phyloP scores from a whole-genome alignment of 2,888 invertebrate species.

The Papilio elwesi region DNA sequence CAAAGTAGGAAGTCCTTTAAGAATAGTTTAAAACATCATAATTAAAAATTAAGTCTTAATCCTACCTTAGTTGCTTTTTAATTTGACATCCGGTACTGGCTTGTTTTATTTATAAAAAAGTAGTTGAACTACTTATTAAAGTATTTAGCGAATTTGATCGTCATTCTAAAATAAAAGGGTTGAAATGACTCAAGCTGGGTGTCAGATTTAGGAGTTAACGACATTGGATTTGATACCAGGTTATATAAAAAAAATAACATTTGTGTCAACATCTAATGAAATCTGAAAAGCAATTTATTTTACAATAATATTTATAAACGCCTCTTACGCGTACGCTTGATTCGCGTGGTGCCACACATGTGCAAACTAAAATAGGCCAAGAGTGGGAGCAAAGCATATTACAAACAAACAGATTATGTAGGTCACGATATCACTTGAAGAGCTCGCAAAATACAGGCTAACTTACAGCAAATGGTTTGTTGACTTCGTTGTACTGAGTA shows the following conservation, averaged over 20 bases:
- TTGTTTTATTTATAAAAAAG: conserved; percentile 50
- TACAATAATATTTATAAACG: conserved; percentile 15
- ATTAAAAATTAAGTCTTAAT: conserved; percentile 75
- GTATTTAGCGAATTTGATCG: conserved; percentile 46
- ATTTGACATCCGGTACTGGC: conserved; percentile 52
- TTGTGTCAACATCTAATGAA: not conserved
- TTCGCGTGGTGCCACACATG: conserved; percentile 57
- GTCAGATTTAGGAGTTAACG: not conserved
- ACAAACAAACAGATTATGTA: conserved; percentile 60
- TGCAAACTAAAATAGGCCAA: conserved; percentile 73
- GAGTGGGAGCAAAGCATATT: conserved; percentile 70
- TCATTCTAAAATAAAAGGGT: conserved; percentile 13
- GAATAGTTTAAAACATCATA: conserved; percentile 61
- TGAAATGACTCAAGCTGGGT: not conserved
- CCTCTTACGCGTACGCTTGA: conserved; percentile 1
- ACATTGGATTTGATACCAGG: not conserved
- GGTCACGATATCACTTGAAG: conserved; percentile 26
- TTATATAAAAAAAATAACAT: not conserved
- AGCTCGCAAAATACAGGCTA: not conserved
- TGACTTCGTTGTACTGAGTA: not conserved
- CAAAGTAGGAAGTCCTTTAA: conserved; percentile 54
- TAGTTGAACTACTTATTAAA: conserved; percentile 71
- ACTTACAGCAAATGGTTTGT: not conserved
- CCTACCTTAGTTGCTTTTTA: conserved; percentile 63
- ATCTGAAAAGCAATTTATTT: conserved; percentile 18